Percentiles rank a stretch among this genome's conserved stretches.
phyloP scores from a whole-genome alignment of 2,888 invertebrate genomes.

The Drosophila seclusa region DNA sequence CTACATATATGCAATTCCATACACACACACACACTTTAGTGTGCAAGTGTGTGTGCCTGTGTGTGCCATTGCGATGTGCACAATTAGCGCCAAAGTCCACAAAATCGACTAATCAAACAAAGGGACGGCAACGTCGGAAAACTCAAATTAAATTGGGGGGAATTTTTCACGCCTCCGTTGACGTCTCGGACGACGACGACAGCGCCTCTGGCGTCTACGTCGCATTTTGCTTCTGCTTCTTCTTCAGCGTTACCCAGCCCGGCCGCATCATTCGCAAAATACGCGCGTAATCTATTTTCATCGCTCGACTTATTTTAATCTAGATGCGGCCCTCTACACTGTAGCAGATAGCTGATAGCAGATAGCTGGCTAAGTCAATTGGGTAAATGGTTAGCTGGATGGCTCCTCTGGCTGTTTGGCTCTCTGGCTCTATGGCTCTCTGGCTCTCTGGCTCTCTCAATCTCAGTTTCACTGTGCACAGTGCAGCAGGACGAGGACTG shows the following conservation, averaged over 20 bases:
- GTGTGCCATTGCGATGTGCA: conserved; percentile 44
- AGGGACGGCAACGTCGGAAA: conserved; percentile 54
- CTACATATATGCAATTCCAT: conserved; percentile 39
- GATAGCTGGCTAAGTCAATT: conserved; percentile 38
- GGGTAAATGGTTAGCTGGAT: conserved; percentile 29
- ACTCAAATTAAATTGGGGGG: conserved; percentile 64
- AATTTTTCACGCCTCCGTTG: conserved; percentile 65
- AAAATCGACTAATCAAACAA: conserved; percentile 74
- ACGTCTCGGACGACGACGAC: conserved; percentile 1
- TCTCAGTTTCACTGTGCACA: conserved; percentile 14
- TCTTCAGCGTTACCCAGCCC: conserved; percentile 25
- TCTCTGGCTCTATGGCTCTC: not conserved
- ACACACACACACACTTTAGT: conserved; percentile 17
- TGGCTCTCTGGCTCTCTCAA: conserved; percentile 2
- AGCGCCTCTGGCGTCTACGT: conserved; percentile 3
- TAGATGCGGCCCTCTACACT: conserved; percentile 47
- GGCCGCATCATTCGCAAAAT: conserved; percentile 64
- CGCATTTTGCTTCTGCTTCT: conserved; percentile 2
- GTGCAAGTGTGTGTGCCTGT: conserved; percentile 11
- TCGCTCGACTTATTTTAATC: conserved; percentile 75
- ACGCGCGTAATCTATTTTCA: conserved; percentile 75
- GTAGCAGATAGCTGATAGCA: conserved; percentile 18
- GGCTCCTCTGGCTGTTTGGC: not conserved
- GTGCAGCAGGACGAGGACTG: conserved; percentile 33
- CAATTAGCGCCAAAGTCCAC: conserved; percentile 73